Conservation (phyloP, 92 coral and sea anemone species). For the Siderastrea siderea region DNA sequence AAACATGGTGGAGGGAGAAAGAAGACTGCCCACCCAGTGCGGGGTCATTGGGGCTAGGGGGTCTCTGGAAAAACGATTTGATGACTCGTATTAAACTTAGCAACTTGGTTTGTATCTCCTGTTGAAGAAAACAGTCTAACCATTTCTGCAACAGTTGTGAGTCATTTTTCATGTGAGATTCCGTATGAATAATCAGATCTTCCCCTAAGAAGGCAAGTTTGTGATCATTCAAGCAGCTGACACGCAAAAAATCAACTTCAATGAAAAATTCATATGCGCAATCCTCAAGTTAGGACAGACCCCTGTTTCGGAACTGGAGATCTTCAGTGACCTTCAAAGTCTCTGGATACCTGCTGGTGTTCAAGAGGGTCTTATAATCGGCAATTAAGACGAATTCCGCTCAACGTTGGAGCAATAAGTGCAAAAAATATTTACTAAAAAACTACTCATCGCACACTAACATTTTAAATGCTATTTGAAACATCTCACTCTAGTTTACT, state of each 20-base stretch:
- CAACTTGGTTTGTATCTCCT: not conserved
- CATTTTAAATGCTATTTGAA: no score
- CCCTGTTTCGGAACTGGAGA: constrained; percentile 36
- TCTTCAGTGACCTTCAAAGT: constrained; percentile 50
- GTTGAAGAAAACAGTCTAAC: constrained; percentile 38
- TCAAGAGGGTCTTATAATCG: constrained; percentile 5
- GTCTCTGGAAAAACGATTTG: no score
- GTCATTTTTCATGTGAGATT: not conserved
- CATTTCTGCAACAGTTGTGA: constrained; percentile 16
- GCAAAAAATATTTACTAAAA: no score
- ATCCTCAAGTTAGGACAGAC: constrained; percentile 42
- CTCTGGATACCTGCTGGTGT: constrained; percentile 17
- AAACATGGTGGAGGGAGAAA: no score
- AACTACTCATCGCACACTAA: no score
- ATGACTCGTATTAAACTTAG: not conserved
- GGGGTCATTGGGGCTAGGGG: no score
- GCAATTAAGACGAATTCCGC: no score
- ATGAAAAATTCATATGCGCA: constrained; percentile 25
- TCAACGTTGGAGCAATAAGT: no score
- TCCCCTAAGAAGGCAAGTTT: not conserved
- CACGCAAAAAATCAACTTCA: constrained; percentile 22
- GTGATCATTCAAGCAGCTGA: constrained; percentile 19
- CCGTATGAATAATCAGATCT: not conserved
- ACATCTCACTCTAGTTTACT: no score
- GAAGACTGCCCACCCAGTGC: no score